Percentiles rank a stretch among this genome's conserved stretches.
These are phyloP conservation scores for Dromas ardeola DNA, from an alignment of 2,113 vertebrate species.

Conservation along the genomic window DNA sequence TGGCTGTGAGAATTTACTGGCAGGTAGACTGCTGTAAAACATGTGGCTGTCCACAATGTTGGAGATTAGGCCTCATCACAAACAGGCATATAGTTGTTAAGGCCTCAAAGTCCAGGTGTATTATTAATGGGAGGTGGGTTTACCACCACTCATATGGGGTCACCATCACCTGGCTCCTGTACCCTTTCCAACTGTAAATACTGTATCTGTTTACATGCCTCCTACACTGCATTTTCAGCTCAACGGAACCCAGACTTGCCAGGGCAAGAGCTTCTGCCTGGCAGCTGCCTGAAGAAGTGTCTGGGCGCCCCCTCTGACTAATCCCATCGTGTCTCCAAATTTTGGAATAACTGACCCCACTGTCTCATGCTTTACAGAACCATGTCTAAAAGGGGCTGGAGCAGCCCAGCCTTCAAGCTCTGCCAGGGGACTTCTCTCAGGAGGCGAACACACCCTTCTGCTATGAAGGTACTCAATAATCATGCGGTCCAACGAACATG, in stretches of 20 bases:
- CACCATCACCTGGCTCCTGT: neutral
- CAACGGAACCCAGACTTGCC: neutral
- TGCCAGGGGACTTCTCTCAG: neutral
- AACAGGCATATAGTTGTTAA: neutral
- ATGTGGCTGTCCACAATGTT: neutral
- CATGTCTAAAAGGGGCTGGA: neutral
- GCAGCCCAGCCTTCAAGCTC: neutral
- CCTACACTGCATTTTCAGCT: neutral
- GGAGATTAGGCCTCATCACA: neutral
- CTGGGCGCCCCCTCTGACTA: neutral
- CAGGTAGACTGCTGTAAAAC: neutral
- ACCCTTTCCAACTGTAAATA: neutral
- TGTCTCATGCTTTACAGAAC: neutral
- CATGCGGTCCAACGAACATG: fast-evolving
- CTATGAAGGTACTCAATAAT: neutral
- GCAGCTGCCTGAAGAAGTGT: neutral
- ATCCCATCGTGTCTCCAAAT: neutral
- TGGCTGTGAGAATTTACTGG: neutral
- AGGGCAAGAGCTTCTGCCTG: neutral
- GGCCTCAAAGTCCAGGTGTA: neutral
- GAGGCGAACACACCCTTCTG: neutral
- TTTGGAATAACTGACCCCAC: neutral
- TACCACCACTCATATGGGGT: neutral
- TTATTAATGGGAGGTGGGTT: neutral
- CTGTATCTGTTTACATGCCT: neutral